Evolutionary conservation across 1,140 invertebrate genomes (phyloP), one percentile per base, ranked within the genome.

Genomic region (Drosophila gunungcola): DNA sequence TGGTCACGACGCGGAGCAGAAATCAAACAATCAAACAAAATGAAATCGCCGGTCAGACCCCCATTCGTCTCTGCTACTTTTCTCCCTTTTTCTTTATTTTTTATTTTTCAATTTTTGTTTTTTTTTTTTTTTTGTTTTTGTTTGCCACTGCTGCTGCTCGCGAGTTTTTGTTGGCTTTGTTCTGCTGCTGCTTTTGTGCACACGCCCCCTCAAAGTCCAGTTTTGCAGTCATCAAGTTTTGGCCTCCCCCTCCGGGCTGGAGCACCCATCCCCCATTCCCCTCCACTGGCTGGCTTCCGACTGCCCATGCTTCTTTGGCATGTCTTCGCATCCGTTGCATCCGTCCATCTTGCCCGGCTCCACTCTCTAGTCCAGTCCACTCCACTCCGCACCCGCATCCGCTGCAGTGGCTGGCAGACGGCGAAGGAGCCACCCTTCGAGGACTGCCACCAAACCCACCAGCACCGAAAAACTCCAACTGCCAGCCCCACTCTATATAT

Each of bases 311-410:
- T 86, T 86, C 77, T 91, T 90, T 88, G 88, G 77, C 78, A 88
- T 91, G 83, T 91, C 88, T 91, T 91, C 88, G 83, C 79, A 78
- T 91, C 88, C 88, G 88, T 79, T 91, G 83, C 88, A 91, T 78
- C 45, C 57, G 27, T 62, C 64, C 64, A 55, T 75, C 55, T 43
- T 52, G 42, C 36, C 72, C 42, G 48, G 41, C 29, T 5, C n/a
- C 27, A 3, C 46, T 4, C 63, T 55, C 7, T 2, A 11, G 16
- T 4, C 16, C 41, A 13, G 36, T 69, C 58, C 67, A 25, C 64
- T 56, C 72, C 53, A 62, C 58, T 77, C 60, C 38, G 42, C 11
- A n/a, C n/a, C n/a, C 16, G 16, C 16, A 21, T 69, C 72, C 68
- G 78, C 62, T 70, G 80, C 82, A 51, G 45, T 78, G 75, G 64